Conservation (phyloP, 2,113 vertebrate species). For the Corythaeola cristata region DNA sequence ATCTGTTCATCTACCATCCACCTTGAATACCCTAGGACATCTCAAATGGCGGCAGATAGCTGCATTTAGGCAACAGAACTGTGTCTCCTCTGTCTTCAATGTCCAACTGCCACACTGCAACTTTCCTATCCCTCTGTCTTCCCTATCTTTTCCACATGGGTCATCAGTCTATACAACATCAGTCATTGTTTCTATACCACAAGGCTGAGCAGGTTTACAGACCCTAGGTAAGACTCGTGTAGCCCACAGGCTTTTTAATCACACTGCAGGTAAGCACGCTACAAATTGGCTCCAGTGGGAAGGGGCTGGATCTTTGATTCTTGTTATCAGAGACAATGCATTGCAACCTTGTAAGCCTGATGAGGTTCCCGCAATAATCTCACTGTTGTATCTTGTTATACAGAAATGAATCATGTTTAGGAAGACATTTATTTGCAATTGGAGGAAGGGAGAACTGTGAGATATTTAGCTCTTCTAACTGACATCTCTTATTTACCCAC, state of each 20-base stretch:
- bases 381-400: slow-evolving; percentile 46
- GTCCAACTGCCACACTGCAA: not conserved
- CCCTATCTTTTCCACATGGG: not conserved
- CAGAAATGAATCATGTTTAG: slow-evolving; percentile 57
- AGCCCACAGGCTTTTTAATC: not conserved
- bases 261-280: not conserved
- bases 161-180: not conserved
- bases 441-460: not conserved
- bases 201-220: not conserved
- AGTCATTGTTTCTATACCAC: not conserved
- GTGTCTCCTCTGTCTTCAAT: not conserved
- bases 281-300: not conserved
- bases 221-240: not conserved
- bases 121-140: not conserved
- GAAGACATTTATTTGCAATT: slow-evolving; percentile 12
- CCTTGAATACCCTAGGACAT: not conserved
- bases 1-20: not conserved
- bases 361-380: slow-evolving; percentile 47
- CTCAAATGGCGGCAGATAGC: not conserved
- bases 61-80: not conserved
- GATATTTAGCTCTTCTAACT: not conserved
- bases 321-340: slow-evolving; percentile 1
- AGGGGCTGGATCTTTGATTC: slow-evolving; percentile 9
- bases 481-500: not conserved
- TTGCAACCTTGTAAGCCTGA: not conserved